phyloP scores from a whole-genome alignment of 2,797 vertebrate species.

The Acrossocheilus wenchowensis region DNA sequence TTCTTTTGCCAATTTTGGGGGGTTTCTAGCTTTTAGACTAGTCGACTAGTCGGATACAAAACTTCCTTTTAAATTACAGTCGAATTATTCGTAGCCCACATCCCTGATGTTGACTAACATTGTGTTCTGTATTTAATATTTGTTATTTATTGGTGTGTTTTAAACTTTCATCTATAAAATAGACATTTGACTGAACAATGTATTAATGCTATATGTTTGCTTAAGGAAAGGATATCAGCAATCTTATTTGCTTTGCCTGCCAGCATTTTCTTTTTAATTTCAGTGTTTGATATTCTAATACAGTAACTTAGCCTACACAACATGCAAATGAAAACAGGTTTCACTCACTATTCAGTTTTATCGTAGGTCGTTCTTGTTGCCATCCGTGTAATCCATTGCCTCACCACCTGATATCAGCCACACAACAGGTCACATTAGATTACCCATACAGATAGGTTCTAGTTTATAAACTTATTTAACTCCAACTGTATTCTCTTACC shows the following conservation, averaged over 20 bases:
- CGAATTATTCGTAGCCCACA: too few species aligned
- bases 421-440: background rate
- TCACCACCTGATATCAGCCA: background rate
- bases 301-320: background rate
- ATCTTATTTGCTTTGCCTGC: background rate
- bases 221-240: background rate
- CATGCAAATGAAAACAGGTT: background rate
- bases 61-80: too few species aligned
- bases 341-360: background rate
- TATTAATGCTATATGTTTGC: background rate
- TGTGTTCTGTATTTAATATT: background rate
- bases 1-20: too few species aligned
- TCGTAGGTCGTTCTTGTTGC: too few species aligned
- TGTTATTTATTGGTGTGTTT: background rate
- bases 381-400: background rate
- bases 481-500: background rate
- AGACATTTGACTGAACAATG: background rate
- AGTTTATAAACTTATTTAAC: background rate
- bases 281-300: background rate
- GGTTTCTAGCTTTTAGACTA: too few species aligned
- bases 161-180: background rate
- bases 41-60: too few species aligned
- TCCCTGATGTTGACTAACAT: background rate
- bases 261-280: background rate
- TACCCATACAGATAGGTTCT: background rate